Evolutionary conservation across 2,888 invertebrate genomes (phyloP), one percentile per base, ranked within the genome.

Genomic region (Lacanobia wlatinum): DNA sequence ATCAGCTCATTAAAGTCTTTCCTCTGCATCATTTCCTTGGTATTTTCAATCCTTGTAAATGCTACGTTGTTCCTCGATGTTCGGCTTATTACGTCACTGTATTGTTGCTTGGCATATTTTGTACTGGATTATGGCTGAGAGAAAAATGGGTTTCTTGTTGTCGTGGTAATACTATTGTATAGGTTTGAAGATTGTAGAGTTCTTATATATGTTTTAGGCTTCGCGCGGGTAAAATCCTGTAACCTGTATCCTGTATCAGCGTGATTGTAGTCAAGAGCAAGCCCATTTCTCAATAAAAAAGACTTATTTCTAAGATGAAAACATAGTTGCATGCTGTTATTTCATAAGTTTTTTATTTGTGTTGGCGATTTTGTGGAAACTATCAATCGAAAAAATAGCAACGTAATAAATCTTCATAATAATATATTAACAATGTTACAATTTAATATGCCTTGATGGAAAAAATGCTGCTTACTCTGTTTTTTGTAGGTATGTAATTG

Each of bases 1-100:
- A 92, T 89, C 91, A 91, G 92, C 94, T 94, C 94, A 92, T 94
- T 94, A 94, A 89, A 89, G 90, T 88, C 87, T 91, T 91, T 89
- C 91, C 90, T 91, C 78, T 83, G 86, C 91, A 78, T 89, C 92
- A 92, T 93, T 94, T 94, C 92, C 92, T 92, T 90, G 88, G 90
- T 90, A 90, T 90, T 88, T 90, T 89, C 83, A 75, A 80, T 77
- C 85, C 83, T 84, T 84, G 83, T 84, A 84, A 88, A 82, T 86
- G 82, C 70, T 76, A 76, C 80, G 84, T 87, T 89, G 85, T 86
- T 87, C 77, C 78, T 70, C 74, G 70, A 84, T 87, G 87, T 83
- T 80, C 81, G 81, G 80, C 87, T 89, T 87, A 85, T 89, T 89
- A 88, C 84, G 84, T 81, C 83, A 80, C 80, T 74, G 65, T 21